phyloP scores from a whole-genome alignment of 2,888 invertebrate genomes.

The Cephus spinipes region DNA sequence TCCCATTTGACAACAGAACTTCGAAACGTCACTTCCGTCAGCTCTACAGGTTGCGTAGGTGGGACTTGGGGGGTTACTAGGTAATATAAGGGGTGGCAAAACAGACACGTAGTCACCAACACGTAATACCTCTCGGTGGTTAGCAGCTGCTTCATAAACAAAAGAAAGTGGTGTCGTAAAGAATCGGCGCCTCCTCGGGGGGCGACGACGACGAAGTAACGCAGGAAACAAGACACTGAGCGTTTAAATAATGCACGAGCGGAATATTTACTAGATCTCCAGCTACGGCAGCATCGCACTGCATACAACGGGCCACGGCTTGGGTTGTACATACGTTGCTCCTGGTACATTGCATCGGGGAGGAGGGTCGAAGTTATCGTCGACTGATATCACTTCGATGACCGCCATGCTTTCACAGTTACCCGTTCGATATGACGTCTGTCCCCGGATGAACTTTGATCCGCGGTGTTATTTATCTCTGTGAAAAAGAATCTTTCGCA shows the following conservation, averaged over 20 bases:
- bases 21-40: background rate
- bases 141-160: conserved; percentile 42
- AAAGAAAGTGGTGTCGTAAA: conserved; percentile 53
- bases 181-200: conserved; percentile 36
- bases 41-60: background rate
- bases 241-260: conserved; percentile 60
- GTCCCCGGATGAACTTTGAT: background rate
- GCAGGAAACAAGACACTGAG: conserved; percentile 53
- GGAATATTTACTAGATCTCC: conserved; percentile 47
- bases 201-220: conserved; percentile 29
- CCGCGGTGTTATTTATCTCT: background rate
- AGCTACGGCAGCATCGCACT: background rate
- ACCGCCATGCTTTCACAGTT: background rate
- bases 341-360: background rate
- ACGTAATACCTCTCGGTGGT: conserved; percentile 31
- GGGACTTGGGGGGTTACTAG: background rate
- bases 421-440: background rate
- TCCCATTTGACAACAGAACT: background rate
- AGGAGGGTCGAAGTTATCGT: background rate
- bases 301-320: background rate
- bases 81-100: background rate
- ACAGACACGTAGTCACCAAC: conserved; percentile 14
- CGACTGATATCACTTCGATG: background rate
- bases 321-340: background rate
- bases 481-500: background rate